Evolutionary conservation across 2,888 invertebrate genomes (phyloP).

Genomic region (Erynnis tages): DNA sequence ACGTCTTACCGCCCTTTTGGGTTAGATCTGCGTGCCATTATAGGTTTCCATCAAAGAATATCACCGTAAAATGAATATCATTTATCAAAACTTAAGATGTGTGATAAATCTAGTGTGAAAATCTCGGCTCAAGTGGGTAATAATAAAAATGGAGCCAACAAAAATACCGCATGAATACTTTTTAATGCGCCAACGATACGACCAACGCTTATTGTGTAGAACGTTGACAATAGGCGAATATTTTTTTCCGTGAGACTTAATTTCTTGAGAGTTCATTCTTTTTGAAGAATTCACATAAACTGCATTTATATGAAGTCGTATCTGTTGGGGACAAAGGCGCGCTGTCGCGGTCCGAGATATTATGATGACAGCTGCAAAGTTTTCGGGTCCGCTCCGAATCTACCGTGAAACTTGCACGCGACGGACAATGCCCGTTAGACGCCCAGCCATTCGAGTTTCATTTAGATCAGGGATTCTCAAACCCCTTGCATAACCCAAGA

Average conservation of each 20-base stretch:
- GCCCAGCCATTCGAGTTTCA: conserved; percentile 63
- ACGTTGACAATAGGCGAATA: conserved; percentile 57
- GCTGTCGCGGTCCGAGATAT: conserved; percentile 66
- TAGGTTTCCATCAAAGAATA: too few species aligned
- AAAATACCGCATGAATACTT: conserved; percentile 79
- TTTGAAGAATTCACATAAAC: conserved; percentile 76
- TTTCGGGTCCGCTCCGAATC: conserved; percentile 56
- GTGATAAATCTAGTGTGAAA: conserved; percentile 58
- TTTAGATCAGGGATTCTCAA: too few species aligned
- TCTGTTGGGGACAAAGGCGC: conserved; percentile 65
- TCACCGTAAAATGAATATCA: conserved; percentile 30
- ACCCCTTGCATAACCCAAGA: too few species aligned
- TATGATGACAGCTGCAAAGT: conserved; percentile 74
- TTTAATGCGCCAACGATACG: conserved; percentile 81
- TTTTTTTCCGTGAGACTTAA: conserved; percentile 67
- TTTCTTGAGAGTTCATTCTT: conserved; percentile 69
- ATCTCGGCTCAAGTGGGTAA: conserved; percentile 64
- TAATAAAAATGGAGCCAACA: conserved; percentile 60
- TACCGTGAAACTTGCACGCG: conserved; percentile 69
- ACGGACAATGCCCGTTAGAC: conserved; percentile 68
- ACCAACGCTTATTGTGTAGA: conserved; percentile 69
- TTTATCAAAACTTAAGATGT: not conserved
- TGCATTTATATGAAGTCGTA: conserved; percentile 80
- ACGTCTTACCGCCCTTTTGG: too few species aligned
- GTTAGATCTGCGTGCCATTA: too few species aligned